Percentiles rank a stretch among this genome's conserved stretches.
Conservation (phyloP, 2,797 vertebrate species). For the Eupleurogrammus muticus region DNA sequence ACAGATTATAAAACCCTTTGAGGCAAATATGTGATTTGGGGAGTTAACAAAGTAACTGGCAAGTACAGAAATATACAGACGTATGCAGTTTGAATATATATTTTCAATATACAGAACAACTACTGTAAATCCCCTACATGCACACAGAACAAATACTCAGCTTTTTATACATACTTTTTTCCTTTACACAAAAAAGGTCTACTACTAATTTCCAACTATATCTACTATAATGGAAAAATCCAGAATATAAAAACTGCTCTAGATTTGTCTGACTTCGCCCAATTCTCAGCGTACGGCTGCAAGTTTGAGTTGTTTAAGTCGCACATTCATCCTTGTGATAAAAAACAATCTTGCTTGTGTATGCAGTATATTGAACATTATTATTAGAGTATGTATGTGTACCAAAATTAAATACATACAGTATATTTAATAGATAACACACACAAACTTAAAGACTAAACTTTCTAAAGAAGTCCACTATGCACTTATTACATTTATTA, state of each 20-base stretch:
- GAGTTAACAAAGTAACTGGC: neutral
- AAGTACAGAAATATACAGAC: too few relatives aligned
- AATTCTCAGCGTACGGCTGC: neutral
- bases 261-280: too few relatives aligned
- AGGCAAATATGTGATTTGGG: neutral
- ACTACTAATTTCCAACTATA: neutral
- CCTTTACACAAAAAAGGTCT: neutral
- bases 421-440: too few relatives aligned
- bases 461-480: too few relatives aligned
- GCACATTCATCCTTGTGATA: neutral
- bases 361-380: neutral
- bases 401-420: too few relatives aligned
- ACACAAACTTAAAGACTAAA: too few relatives aligned
- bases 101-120: constrained; percentile 1
- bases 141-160: neutral
- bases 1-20: too few relatives aligned
- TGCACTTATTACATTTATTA: too few relatives aligned
- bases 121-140: neutral
- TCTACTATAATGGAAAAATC: neutral
- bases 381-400: too few relatives aligned
- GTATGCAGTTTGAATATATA: too few relatives aligned
- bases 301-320: neutral
- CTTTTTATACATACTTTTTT: neutral
- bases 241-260: neutral
- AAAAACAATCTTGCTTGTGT: neutral